Conservation (phyloP, 2,888 invertebrate species). For the Idaea dimidiata region DNA sequence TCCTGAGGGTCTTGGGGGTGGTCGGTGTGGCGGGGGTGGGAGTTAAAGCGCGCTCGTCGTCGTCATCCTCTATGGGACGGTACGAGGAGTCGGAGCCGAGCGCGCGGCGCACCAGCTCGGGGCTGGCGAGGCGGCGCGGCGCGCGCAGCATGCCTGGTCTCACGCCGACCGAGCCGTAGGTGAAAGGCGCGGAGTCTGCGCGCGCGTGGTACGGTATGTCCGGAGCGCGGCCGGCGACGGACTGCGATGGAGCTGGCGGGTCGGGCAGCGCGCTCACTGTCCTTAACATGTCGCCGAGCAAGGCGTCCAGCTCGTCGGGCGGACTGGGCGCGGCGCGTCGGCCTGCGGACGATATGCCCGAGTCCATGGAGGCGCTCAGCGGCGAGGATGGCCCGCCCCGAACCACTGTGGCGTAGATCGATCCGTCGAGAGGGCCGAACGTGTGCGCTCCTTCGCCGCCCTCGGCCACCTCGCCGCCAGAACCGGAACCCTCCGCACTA, state of each 20-base stretch:
- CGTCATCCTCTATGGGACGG: constrained; percentile 65
- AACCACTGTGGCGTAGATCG: constrained; percentile 90
- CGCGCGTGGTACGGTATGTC: constrained; percentile 95
- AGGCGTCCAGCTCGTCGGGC: constrained; percentile 88
- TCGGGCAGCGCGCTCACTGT: constrained; percentile 92
- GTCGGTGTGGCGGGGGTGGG: constrained; percentile 58
- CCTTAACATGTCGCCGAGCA: constrained; percentile 91
- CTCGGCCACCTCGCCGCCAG: constrained; percentile 70
- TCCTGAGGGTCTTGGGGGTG: constrained; percentile 62
- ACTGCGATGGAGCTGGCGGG: constrained; percentile 55
- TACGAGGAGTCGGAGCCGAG: constrained; percentile 67
- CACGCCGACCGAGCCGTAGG: constrained; percentile 87
- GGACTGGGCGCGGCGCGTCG: constrained; percentile 78
- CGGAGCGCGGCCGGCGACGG: constrained; percentile 71
- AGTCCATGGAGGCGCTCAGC: constrained; percentile 94
- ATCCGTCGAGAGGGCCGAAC: constrained; percentile 93
- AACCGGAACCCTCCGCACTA: constrained; percentile 71
- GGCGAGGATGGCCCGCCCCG: constrained; percentile 82
- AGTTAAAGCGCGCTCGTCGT: constrained; percentile 64
- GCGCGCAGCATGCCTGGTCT: constrained; percentile 84
- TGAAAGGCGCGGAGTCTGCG: constrained; percentile 93
- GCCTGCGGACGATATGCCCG: constrained; percentile 91
- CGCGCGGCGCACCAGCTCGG: constrained; percentile 90
- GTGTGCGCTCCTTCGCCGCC: constrained; percentile 82
- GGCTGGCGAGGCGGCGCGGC: constrained; percentile 89